Percentiles rank a stretch among this genome's conserved stretches.
These are phyloP conservation scores for Menura novaehollandiae DNA, from an alignment of 2,113 vertebrate species.

Conservation along the genomic window DNA sequence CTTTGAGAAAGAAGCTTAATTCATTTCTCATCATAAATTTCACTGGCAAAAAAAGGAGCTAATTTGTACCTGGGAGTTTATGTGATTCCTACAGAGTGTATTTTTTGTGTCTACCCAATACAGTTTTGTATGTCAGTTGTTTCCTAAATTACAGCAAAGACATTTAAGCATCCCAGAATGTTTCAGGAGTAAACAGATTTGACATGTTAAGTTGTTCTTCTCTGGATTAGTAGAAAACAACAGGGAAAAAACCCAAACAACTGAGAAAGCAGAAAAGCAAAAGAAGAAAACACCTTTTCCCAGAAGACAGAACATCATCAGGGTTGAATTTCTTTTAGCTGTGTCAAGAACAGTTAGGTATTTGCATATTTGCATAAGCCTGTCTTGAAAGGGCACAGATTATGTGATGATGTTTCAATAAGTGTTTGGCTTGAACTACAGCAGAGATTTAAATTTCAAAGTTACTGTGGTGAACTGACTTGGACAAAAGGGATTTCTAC, in stretches of 20 bases:
- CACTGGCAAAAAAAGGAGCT: not conserved
- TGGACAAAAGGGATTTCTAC: not conserved
- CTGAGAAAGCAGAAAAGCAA: not conserved
- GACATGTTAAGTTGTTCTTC: not conserved
- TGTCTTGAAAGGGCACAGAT: not conserved
- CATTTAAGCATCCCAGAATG: not conserved
- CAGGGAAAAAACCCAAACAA: not conserved
- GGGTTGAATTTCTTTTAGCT: not conserved
- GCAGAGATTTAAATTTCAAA: not conserved
- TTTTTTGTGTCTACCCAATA: not conserved
- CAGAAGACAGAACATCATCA: not conserved
- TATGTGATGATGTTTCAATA: not conserved
- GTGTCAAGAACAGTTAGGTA: not conserved
- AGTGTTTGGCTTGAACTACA: not conserved
- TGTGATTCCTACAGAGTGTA: not conserved
- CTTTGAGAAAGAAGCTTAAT: not conserved
- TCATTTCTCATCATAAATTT: conserved; percentile 3
- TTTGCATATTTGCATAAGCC: not conserved
- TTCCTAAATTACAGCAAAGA: not conserved
- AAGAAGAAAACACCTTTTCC: not conserved
- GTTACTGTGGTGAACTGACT: not conserved
- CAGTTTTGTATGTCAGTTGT: not conserved
- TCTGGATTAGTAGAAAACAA: not conserved
- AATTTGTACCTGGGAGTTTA: not conserved
- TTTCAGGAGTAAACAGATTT: not conserved